Base-by-base conservation (phyloP, 2,113 vertebrate species). In the Centrocercus urophasianus region DNA sequence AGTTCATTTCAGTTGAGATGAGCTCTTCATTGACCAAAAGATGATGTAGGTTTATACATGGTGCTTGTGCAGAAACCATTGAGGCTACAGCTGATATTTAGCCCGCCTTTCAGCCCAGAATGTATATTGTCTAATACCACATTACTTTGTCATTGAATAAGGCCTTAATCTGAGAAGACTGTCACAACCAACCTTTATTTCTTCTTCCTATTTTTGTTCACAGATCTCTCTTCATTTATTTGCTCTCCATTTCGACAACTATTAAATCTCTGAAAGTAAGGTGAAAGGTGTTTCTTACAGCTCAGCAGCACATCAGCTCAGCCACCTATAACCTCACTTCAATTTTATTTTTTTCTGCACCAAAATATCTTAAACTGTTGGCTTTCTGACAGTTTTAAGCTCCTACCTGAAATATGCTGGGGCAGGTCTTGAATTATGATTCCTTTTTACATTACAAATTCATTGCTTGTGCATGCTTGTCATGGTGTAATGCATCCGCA, bases 361-460 rank as follows among this genome's bases (percentile, higher is more conserved):
- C 71, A 28, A 83, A 88, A 89, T n/a, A 34, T 43, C 87, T 85
- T 91, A 74, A 95, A 77, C 64, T 19, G 32, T 40, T 85, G 20
- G 13, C 84, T 92, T 83, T 59, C 42, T 90, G 89, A 64, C 79
- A 86, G 38, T 83, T 86, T 94, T 47, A 93, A 40, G 20, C 74
- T 88, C 27, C 80, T 83, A 88, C 42, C 50, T 92, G 91, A 88
- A 91, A 81, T 71, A 36, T 21, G 6, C 47, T 88, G 52, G 52
- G 67, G 38, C 72, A 87, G 47, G 18, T 47, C 65, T 93, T 91
- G 89, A 93, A 75, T 93, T 91, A 71, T 71, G 42, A 64, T 83
- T 79, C 80, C n/a, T n/a, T 83, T 88, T 64, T 94, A 71, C 69
- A 80, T 94, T 89, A 89, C 71, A 74, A 92, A 95, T 95, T 77